These are phyloP conservation scores for Aelia acuminata DNA, from an alignment of 2,888 invertebrate genomes.

Conservation along the genomic window DNA sequence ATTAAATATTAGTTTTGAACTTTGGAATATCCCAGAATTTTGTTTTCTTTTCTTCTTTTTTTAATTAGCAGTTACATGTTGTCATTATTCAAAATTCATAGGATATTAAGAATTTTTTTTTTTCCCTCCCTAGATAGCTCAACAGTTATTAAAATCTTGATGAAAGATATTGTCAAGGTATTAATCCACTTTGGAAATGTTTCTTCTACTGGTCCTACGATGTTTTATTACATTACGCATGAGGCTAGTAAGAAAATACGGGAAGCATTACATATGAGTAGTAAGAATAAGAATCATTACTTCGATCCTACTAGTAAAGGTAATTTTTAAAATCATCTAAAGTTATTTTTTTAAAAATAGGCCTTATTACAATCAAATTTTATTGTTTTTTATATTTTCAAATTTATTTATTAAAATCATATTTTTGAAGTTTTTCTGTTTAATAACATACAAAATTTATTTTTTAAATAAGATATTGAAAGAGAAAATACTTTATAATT, in stretches of 20 bases:
- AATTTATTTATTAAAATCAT: neutral
- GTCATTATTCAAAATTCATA: too few species aligned
- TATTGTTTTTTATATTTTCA: neutral
- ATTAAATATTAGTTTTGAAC: too few species aligned
- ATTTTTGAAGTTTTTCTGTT: too few species aligned
- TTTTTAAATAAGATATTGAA: too few species aligned
- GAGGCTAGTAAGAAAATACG: constrained; percentile 80
- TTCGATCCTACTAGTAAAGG: constrained; percentile 72
- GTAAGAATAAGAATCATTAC: constrained; percentile 71
- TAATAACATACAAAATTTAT: too few species aligned
- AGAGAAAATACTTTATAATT: neutral
- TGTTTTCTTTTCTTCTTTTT: too few species aligned
- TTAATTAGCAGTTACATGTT: too few species aligned
- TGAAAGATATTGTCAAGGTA: constrained; percentile 80
- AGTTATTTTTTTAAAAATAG: too few species aligned
- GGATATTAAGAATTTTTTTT: constrained; percentile 59
- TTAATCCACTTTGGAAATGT: constrained; percentile 81
- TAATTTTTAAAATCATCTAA: constrained; percentile 67
- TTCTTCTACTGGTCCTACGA: constrained; percentile 75
- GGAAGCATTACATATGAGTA: constrained; percentile 79
- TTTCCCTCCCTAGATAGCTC: constrained; percentile 73
- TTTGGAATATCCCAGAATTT: too few species aligned
- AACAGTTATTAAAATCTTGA: constrained; percentile 76
- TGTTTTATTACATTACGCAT: constrained; percentile 84
- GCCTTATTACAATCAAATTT: too few species aligned